Percentiles rank a stretch among this genome's conserved stretches.
Conservation (phyloP, 2,888 invertebrate species). For the Dascillus cervinus region DNA sequence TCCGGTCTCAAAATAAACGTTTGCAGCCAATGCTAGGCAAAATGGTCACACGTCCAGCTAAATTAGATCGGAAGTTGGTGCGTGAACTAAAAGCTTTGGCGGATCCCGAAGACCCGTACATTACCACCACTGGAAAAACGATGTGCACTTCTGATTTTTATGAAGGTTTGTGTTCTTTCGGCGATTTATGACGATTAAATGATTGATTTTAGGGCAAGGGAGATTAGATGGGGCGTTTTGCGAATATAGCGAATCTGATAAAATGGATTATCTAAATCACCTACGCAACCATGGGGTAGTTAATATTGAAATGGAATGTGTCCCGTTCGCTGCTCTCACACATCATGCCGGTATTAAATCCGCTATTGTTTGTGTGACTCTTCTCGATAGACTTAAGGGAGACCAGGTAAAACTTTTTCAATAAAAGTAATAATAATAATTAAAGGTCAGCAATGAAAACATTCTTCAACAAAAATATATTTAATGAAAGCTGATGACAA, state of each 20-base stretch:
- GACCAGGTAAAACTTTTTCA: constrained; percentile 65
- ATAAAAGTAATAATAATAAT: too few relatives aligned
- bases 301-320: constrained; percentile 97
- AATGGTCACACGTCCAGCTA: constrained; percentile 69
- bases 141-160: constrained; percentile 98
- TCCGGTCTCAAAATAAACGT: not conserved
- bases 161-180: constrained; percentile 61
- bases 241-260: constrained; percentile 84
- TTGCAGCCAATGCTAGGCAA: constrained; percentile 79
- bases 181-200: not conserved
- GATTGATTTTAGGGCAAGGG: constrained; percentile 66
- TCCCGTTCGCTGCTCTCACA: constrained; percentile 88
- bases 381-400: constrained; percentile 85
- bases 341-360: constrained; percentile 88
- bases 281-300: constrained; percentile 73
- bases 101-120: constrained; percentile 73
- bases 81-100: constrained; percentile 71
- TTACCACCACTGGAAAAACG: constrained; percentile 84
- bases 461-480: too few relatives aligned
- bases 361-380: constrained; percentile 89
- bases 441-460: too few relatives aligned
- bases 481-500: too few relatives aligned
- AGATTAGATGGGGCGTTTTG: constrained; percentile 95
- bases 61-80: constrained; percentile 72
- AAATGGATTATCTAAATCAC: constrained; percentile 75